Evolutionary conservation across 1,140 invertebrate genomes (phyloP).

Genomic region (Solenopsis invicta): DNA sequence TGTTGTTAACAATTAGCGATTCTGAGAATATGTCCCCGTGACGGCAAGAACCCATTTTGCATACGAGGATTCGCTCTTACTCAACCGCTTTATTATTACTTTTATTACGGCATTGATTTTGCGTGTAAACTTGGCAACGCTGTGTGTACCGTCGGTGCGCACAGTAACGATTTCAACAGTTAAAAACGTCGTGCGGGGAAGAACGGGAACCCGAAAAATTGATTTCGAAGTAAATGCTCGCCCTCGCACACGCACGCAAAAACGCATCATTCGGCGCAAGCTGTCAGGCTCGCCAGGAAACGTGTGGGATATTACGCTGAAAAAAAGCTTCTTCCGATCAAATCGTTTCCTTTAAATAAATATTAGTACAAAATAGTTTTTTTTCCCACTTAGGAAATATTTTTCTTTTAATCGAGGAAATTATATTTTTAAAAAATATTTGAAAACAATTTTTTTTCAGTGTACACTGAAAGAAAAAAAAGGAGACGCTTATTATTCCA

Average conservation of each 20-base stretch:
- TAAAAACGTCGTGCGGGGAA: slow-evolving; percentile 53
- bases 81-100: slow-evolving; percentile 58
- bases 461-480: background rate
- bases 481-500: background rate
- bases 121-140: slow-evolving; percentile 62
- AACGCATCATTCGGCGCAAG: background rate
- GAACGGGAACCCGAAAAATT: slow-evolving; percentile 47
- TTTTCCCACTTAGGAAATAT: no score
- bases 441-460: background rate
- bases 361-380: no score
- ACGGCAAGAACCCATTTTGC: slow-evolving; percentile 19
- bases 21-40: background rate
- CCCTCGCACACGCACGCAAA: background rate
- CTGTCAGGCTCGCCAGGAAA: background rate
- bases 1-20: background rate
- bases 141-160: slow-evolving; percentile 45
- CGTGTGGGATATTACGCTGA: background rate
- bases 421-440: no score
- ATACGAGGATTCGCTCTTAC: slow-evolving; percentile 12
- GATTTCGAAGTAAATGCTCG: slow-evolving; percentile 28
- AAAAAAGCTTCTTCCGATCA: background rate
- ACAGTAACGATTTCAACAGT: slow-evolving; percentile 59
- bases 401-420: no score
- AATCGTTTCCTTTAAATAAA: no score
- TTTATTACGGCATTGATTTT: slow-evolving; percentile 64